Evolutionary conservation across 2,888 invertebrate genomes (phyloP).

Genomic region (Heteromyza rotundicornis): DNA sequence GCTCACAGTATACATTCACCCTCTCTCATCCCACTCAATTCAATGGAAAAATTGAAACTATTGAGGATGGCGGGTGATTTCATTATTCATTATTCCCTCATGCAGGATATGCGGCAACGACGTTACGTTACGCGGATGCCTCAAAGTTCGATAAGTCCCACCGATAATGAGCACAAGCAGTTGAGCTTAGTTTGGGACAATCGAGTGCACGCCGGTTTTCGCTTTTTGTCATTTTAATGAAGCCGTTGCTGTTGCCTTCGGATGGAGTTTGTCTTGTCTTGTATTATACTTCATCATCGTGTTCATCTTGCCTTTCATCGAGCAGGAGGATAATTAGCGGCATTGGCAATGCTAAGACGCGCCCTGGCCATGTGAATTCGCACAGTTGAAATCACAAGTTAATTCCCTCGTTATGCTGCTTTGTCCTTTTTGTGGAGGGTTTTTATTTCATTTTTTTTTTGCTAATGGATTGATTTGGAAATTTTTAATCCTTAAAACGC

Average conservation of each 20-base stretch:
- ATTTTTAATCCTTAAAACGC: slow-evolving; percentile 40
- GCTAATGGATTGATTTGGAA: slow-evolving; percentile 55
- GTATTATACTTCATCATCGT: too few species aligned
- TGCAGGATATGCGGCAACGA: neutral
- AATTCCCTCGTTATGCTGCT: slow-evolving; percentile 41
- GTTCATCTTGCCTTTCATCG: too few species aligned
- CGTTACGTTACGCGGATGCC: neutral
- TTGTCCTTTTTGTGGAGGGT: slow-evolving; percentile 36
- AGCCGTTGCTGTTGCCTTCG: slow-evolving; percentile 42
- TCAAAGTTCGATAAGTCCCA: slow-evolving; percentile 42
- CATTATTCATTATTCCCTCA: too few species aligned
- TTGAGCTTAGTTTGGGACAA: slow-evolving; percentile 11
- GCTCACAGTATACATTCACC: neutral
- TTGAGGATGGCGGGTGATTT: neutral
- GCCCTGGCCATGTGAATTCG: slow-evolving; percentile 50
- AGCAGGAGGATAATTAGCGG: slow-evolving; percentile 54
- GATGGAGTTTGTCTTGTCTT: too few species aligned
- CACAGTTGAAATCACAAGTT: slow-evolving; percentile 61
- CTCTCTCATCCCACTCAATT: neutral
- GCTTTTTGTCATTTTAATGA: slow-evolving; percentile 53
- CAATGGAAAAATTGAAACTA: neutral
- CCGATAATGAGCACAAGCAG: slow-evolving; percentile 45
- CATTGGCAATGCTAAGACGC: slow-evolving; percentile 52
- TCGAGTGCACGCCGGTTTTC: slow-evolving; percentile 22
- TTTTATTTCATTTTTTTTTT: slow-evolving; percentile 51